Percentiles rank a stretch among this genome's conserved stretches.
Conservation (phyloP, 2,888 invertebrate genomes). For the Rhabditoides inermis region DNA sequence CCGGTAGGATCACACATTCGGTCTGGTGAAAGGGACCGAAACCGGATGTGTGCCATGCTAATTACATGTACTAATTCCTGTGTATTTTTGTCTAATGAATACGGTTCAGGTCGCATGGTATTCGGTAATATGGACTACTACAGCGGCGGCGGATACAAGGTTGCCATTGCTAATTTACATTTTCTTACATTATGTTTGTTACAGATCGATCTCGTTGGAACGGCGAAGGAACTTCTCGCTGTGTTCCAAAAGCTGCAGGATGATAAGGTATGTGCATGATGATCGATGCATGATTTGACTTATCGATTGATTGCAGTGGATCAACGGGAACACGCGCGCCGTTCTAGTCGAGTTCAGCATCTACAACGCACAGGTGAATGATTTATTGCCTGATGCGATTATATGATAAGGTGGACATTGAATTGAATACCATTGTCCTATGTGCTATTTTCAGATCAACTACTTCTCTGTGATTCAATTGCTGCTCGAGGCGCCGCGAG, state of each 20-base stretch:
- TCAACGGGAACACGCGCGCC: constrained; percentile 57
- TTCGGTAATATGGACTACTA: constrained; percentile 18
- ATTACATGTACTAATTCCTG: too few relatives aligned
- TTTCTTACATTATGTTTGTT: too few relatives aligned
- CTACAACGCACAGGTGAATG: constrained; percentile 58
- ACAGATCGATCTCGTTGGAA: constrained; percentile 26
- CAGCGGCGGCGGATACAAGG: constrained; percentile 29
- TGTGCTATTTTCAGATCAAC: too few relatives aligned
- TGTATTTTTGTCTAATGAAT: too few relatives aligned
- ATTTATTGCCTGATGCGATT: too few relatives aligned
- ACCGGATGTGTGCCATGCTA: too few relatives aligned
- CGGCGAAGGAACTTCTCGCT: constrained; percentile 12
- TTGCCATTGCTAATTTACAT: too few relatives aligned
- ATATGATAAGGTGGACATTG: too few relatives aligned
- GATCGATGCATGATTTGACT: constrained; percentile 14
- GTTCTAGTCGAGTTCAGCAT: constrained; percentile 59
- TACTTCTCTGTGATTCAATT: constrained; percentile 34
- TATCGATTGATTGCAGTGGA: too few relatives aligned
- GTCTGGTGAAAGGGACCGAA: too few relatives aligned
- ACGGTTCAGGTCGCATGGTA: constrained; percentile 10
- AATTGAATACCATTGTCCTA: too few relatives aligned
- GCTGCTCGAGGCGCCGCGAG: constrained; percentile 23
- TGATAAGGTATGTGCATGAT: constrained; percentile 20
- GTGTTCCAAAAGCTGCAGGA: constrained; percentile 52
- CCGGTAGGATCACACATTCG: too few relatives aligned